Evolutionary conservation across 2,888 invertebrate species (phyloP), one percentile per base, ranked within the genome.

Genomic region (Pyrrhia umbra): DNA sequence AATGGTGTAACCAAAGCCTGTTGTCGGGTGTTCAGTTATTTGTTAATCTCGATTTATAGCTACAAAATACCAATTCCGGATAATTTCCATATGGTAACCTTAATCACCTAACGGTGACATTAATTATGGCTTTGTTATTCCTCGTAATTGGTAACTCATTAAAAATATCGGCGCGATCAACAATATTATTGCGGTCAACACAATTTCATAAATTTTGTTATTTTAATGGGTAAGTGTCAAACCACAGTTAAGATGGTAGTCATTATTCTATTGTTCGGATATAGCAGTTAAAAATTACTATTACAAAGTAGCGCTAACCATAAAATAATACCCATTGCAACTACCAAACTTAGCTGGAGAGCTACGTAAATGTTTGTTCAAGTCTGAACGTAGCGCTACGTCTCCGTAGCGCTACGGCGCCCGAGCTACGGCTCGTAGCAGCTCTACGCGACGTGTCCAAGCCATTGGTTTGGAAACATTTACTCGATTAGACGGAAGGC

Each of bases 401-500:
- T 77, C 85, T 86, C 84, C 79, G 82, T 57, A 62, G 68, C 75
- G 82, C 85, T 87, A 85, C 86, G 85, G 59, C 55, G 77, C 76
- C 71, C 58, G 59, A 63, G 81, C 86, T 84, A 84, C 86, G 84
- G 80, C 82, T 85, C 88, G 89, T 87, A 88, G 89, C 85, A 67
- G 82, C 85, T 78, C 87, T 87, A 89, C 88, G 87, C 88, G 89
- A 90, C 88, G 85, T 88, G 86, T 91, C 84, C 90, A 66, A 86
- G 56, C 81, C 92, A 92, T 81, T 92, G 92, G 84, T 68, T 84
- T 83, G 89, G 92, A 93, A 93, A 91, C 88, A 88, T 90, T 90
- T 91, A 92, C 90, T 90, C 91, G 92, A 91, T 92, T 92, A 92
- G 88, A 90, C 86, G 88, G 90, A 91, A 91, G 87, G 89, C 89